Evolutionary conservation across 2,113 vertebrate genomes (phyloP).

Genomic region (Centropristis striata): DNA sequence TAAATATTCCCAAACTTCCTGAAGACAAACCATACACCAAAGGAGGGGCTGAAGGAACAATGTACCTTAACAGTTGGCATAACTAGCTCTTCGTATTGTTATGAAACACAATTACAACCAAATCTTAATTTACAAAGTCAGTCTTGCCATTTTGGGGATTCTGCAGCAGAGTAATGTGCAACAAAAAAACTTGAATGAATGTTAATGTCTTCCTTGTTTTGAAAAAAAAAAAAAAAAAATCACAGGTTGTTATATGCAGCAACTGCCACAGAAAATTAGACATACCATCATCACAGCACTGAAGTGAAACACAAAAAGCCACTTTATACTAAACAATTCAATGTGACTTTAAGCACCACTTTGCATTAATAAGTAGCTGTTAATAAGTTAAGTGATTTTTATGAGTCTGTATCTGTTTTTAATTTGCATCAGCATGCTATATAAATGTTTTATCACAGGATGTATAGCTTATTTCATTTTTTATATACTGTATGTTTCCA

Average conservation of each 20-base stretch:
- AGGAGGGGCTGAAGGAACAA: conserved; percentile 1
- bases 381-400: neutral
- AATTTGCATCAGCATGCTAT: neutral
- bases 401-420: neutral
- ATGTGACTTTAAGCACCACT: neutral
- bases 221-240: neutral
- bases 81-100: neutral
- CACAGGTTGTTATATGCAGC: neutral
- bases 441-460: conserved; percentile 2
- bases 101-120: neutral
- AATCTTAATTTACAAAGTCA: neutral
- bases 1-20: conserved; percentile 67
- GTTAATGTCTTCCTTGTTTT: neutral
- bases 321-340: neutral
- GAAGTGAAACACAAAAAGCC: neutral
- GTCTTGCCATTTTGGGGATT: neutral
- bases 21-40: conserved; percentile 31
- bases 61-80: neutral
- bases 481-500: neutral
- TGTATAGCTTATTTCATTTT: neutral
- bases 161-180: neutral
- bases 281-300: neutral
- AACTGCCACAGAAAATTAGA: neutral
- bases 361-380: neutral
- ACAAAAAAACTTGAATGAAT: neutral